These are phyloP conservation scores for Drosophila diplacantha DNA, from an alignment of 2,888 invertebrate species.

Conservation along the genomic window DNA sequence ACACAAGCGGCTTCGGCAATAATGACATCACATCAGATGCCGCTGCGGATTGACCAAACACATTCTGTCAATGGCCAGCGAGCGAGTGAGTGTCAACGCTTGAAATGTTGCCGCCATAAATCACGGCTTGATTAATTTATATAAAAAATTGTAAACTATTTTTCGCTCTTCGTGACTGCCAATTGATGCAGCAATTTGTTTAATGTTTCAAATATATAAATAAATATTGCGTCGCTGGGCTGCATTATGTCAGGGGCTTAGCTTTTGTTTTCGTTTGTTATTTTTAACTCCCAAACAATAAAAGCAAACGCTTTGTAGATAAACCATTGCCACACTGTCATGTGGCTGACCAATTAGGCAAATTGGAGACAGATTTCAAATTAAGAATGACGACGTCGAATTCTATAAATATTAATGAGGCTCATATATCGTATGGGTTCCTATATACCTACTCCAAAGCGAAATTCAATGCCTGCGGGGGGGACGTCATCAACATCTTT, in stretches of 20 bases:
- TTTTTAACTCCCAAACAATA: conserved; percentile 5
- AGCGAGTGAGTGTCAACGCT: conserved; percentile 50
- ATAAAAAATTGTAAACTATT: conserved; percentile 40
- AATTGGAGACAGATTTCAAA: conserved; percentile 58
- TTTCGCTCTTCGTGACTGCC: conserved; percentile 37
- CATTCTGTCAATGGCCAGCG: conserved; percentile 29
- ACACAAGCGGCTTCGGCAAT: conserved; percentile 24
- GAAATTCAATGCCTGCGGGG: conserved; percentile 48
- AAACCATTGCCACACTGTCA: conserved; percentile 22
- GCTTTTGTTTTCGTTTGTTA: conserved; percentile 1
- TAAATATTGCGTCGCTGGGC: conserved; percentile 33
- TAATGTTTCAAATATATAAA: conserved; percentile 27
- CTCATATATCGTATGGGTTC: conserved; percentile 11
- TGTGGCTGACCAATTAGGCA: conserved; percentile 62
- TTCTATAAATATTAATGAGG: conserved; percentile 47
- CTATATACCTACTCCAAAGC: conserved; percentile 9
- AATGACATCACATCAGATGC: conserved; percentile 63
- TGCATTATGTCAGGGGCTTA: conserved; percentile 35
- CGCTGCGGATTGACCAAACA: conserved; percentile 23
- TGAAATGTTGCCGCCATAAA: conserved; percentile 63
- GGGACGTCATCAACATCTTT: conserved; percentile 63
- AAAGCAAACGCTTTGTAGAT: background rate
- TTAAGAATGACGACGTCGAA: conserved; percentile 50
- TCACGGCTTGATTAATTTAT: conserved; percentile 71
- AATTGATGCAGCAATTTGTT: conserved; percentile 33